Conservation (phyloP, 2,113 vertebrate genomes). For the Mobula birostris region DNA sequence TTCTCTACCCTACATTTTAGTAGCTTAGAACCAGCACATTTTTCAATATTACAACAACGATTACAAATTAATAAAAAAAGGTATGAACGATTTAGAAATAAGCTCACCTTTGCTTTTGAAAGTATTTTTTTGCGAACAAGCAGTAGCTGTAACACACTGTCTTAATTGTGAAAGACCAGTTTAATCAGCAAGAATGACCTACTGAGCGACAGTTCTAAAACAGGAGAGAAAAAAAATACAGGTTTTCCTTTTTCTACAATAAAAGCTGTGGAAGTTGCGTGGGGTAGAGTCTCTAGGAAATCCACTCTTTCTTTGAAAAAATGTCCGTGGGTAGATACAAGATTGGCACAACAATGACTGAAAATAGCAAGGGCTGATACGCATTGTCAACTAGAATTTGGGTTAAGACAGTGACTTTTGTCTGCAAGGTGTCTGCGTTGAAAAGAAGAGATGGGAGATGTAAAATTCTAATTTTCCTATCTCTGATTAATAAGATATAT, state of each 20-base stretch:
- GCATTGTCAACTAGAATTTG: slow-evolving; percentile 98
- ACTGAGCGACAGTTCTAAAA: slow-evolving; percentile 68
- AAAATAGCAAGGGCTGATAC: slow-evolving; percentile 97
- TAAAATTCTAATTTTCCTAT: slow-evolving; percentile 81
- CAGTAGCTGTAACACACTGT: slow-evolving; percentile 55
- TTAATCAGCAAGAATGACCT: slow-evolving; percentile 57
- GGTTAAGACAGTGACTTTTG: slow-evolving; percentile 98
- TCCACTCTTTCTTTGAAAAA: slow-evolving; percentile 99
- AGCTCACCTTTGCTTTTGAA: slow-evolving; percentile 49
- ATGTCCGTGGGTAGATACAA: slow-evolving; percentile 96
- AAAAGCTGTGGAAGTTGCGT: slow-evolving; percentile 89
- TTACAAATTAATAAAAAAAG: slow-evolving; percentile 16
- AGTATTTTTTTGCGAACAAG: slow-evolving; percentile 50
- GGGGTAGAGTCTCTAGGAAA: slow-evolving; percentile 99
- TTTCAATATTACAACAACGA: background rate
- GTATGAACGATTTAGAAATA: slow-evolving; percentile 29
- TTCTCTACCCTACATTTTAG: background rate
- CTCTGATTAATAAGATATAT: slow-evolving; percentile 73
- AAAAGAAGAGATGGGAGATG: slow-evolving; percentile 82
- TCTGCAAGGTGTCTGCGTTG: slow-evolving; percentile 80
- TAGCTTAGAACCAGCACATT: too few relatives aligned
- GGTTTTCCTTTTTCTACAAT: slow-evolving; percentile 74
- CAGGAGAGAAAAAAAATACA: slow-evolving; percentile 71
- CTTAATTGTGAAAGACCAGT: slow-evolving; percentile 66
- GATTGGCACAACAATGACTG: slow-evolving; percentile 99